A percentile compares a stretch with the other conserved stretches of the same genome.
These are phyloP conservation scores for Eupithecia tripunctaria DNA, from an alignment of 2,888 invertebrate species.

Conservation along the genomic window DNA sequence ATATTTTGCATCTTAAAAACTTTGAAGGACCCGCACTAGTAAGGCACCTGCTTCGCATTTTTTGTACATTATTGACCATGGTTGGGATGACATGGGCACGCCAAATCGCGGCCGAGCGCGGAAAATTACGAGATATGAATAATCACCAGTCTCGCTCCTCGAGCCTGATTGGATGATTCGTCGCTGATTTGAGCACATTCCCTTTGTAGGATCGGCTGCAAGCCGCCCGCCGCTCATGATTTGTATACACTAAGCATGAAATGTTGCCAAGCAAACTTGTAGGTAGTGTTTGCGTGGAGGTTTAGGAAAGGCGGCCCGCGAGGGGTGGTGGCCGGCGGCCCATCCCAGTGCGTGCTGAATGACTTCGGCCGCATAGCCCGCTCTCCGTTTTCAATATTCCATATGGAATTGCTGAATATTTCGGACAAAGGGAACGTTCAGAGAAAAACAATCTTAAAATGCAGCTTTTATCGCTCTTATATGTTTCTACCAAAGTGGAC, in stretches of 20 bases:
- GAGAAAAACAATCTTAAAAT: constrained; percentile 61
- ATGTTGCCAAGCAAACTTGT: constrained; percentile 84
- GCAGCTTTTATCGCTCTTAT: constrained; percentile 47
- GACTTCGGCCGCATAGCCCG: constrained; percentile 70
- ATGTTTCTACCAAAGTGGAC: constrained; percentile 50
- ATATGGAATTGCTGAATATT: constrained; percentile 76
- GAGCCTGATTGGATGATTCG: not conserved
- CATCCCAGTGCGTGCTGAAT: constrained; percentile 68
- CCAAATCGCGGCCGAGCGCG: constrained; percentile 30
- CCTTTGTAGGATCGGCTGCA: constrained; percentile 66
- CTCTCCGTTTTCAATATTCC: constrained; percentile 81
- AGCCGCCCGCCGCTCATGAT: constrained; percentile 65
- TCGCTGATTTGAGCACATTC: not conserved
- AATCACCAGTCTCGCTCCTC: constrained; percentile 55
- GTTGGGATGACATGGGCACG: not conserved
- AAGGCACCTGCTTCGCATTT: not conserved
- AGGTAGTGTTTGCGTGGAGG: constrained; percentile 81
- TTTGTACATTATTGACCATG: not conserved
- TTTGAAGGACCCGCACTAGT: not conserved
- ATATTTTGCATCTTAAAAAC: not conserved
- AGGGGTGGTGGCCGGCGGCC: constrained; percentile 47
- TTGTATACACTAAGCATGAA: constrained; percentile 84
- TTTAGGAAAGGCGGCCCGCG: constrained; percentile 77
- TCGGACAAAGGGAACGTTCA: constrained; percentile 62
- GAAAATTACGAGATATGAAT: constrained; percentile 51